Percentiles rank a stretch among this genome's conserved stretches.
Evolutionary conservation across 1,140 invertebrate genomes (phyloP).

Genomic region (Drosophila ercepeae): DNA sequence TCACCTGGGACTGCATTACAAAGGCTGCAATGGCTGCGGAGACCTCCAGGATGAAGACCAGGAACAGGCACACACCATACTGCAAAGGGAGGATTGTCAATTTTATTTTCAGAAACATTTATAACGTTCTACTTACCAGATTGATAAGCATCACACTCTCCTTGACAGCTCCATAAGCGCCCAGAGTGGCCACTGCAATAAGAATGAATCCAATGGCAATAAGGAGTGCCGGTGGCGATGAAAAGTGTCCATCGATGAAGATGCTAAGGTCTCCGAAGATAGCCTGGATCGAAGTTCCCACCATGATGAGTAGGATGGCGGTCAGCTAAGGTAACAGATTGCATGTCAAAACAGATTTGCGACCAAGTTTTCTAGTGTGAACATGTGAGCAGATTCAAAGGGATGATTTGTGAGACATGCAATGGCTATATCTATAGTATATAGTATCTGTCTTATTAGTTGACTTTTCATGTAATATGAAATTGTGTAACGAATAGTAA

Average conservation of each 20-base stretch:
- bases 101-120: neutral
- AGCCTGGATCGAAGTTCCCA: constrained; percentile 90
- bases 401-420: neutral
- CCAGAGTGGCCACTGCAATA: constrained; percentile 91
- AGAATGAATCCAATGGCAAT: constrained; percentile 91
- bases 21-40: constrained; percentile 92
- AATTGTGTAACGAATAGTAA: neutral
- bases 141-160: constrained; percentile 93
- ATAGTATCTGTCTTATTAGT: neutral
- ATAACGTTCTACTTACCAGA: constrained; percentile 86
- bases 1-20: constrained; percentile 87
- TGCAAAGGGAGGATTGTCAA: constrained; percentile 67
- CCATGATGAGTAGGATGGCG: constrained; percentile 89
- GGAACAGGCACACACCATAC: constrained; percentile 91
- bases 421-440: neutral
- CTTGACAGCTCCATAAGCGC: constrained; percentile 92
- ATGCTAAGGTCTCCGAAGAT: constrained; percentile 90
- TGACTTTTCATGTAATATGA: neutral
- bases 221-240: constrained; percentile 89
- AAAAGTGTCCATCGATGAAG: constrained; percentile 88
- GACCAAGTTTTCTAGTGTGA: constrained; percentile 1
- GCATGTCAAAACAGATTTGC: neutral
- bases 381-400: constrained; percentile 1
- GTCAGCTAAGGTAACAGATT: constrained; percentile 85
- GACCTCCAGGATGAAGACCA: constrained; percentile 92